Conservation (phyloP, 2,888 invertebrate genomes). For the Digitonthophagus gazella region DNA sequence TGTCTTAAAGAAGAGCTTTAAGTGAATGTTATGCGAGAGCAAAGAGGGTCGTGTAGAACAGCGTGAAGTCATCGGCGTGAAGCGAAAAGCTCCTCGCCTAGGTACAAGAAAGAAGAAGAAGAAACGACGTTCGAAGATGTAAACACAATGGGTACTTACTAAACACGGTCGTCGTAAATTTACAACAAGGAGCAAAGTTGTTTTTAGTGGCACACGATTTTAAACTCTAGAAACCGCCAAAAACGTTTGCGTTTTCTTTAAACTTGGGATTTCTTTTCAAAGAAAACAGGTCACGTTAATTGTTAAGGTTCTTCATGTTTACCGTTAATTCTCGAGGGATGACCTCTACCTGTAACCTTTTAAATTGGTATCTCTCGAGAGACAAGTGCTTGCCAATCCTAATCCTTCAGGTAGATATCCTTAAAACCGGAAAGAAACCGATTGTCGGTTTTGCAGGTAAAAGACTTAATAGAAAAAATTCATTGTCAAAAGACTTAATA, state of each 20-base stretch:
- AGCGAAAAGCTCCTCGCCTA: neutral
- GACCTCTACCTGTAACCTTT: neutral
- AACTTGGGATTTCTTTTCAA: too few relatives aligned
- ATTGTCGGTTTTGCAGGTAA: too few relatives aligned
- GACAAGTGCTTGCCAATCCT: neutral
- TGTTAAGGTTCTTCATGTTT: too few relatives aligned
- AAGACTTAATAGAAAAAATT: neutral
- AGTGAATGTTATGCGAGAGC: neutral
- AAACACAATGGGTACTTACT: conserved; percentile 5
- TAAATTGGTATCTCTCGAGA: neutral
- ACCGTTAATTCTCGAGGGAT: too few relatives aligned
- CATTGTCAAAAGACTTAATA: neutral
- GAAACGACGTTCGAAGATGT: neutral
- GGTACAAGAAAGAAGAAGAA: neutral
- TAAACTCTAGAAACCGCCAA: neutral
- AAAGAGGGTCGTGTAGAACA: neutral
- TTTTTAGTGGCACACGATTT: neutral
- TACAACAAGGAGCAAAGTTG: neutral
- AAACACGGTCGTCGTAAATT: conserved; percentile 1
- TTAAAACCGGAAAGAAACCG: too few relatives aligned
- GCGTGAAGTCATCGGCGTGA: neutral
- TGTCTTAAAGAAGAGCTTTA: neutral
- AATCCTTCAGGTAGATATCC: neutral
- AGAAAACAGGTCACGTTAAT: neutral
- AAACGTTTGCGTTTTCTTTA: too few relatives aligned